These are phyloP conservation scores for Epizoanthus illoricatus DNA, from an alignment of 92 coral and sea anemone species.

Conservation along the genomic window DNA sequence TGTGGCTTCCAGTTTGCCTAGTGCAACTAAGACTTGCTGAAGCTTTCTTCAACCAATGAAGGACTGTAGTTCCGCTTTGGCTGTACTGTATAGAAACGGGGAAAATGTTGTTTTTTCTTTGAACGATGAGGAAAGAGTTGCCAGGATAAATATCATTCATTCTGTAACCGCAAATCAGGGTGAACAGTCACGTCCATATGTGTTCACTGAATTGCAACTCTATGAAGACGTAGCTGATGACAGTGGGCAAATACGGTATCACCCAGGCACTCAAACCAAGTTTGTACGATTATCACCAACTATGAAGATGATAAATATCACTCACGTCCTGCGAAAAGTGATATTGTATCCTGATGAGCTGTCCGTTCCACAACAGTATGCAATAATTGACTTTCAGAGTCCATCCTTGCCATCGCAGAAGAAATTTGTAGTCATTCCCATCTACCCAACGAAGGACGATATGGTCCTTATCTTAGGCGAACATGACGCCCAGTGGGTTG, in stretches of 20 bases:
- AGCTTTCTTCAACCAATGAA: conserved; percentile 44
- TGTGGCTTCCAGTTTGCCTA: background rate
- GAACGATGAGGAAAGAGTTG: conserved; percentile 9
- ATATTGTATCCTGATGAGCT: conserved; percentile 59
- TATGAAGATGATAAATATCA: conserved; percentile 52
- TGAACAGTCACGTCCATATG: background rate
- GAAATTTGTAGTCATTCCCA: conserved; percentile 60
- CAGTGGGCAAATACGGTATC: conserved; percentile 45
- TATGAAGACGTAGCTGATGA: conserved; percentile 43
- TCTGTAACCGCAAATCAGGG: background rate
- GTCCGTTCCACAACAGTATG: conserved; percentile 41
- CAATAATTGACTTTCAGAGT: conserved; percentile 60
- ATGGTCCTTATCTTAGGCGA: conserved; percentile 61
- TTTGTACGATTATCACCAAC: conserved; percentile 52
- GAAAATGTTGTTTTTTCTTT: conserved; percentile 31
- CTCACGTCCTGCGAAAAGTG: conserved; percentile 59
- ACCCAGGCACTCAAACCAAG: conserved; percentile 58
- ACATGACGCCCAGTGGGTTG: conserved; percentile 59
- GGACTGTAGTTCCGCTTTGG: conserved; percentile 5
- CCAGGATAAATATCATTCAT: conserved; percentile 32
- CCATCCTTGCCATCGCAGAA: conserved; percentile 63
- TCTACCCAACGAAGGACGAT: conserved; percentile 62
- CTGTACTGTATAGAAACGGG: conserved; percentile 31
- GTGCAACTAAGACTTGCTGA: conserved; percentile 10
- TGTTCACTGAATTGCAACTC: conserved; percentile 18